Base-by-base conservation (phyloP, 2,888 invertebrate species). In the Hylaea fasciaria region DNA sequence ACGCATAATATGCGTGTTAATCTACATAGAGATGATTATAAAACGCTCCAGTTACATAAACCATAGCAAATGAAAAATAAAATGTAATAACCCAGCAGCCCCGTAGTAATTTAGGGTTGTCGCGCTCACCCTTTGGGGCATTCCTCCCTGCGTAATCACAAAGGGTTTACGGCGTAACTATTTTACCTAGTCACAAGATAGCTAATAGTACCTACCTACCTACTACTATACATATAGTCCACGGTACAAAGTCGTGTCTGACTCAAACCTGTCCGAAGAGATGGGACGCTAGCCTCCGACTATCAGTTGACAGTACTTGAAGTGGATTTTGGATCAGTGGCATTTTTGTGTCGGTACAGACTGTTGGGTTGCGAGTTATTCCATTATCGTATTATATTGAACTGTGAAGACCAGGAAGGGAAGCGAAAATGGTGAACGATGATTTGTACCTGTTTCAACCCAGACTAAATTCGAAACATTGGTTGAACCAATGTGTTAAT, bases 171-270 rank as follows among this genome's bases (percentile, higher is more conserved):
- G 39, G 29, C 39, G 29, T 47, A 54, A 47, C 51, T 62, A 64
- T 58, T 66, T 64, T 57, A 57, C 56, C 45, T 46, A 32, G 32
- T 10, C 32, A 32, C 10, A 32, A 9, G 10, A 32, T 32, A 32
- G 9, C 5, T 32, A 32, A 10, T 9, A 32, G 32, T 32, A 32
- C 51, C 51, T 52, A 50, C 53, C n/a, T n/a, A n/a, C n/a, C n/a
- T n/a, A n/a, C n/a, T n/a, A n/a, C n/a, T n/a, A n/a, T n/a, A n/a
- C n/a, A n/a, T 49, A 56, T 10, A 32, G 32, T 32, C 32, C 32
- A 32, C 54, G 52, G 50, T 48, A 64, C 57, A 57, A 55, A 65
- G 57, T 65, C 57, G 55, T 57, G 59, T 60, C 57, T 54, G 64
- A 65, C 48, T 65, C 16, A 9, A 44, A 53, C 13, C 64, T 56